A percentile compares a stretch with the other conserved stretches of the same genome.
Evolutionary conservation across 2,888 invertebrate species (phyloP).

Genomic region (Coremacera marginata): DNA sequence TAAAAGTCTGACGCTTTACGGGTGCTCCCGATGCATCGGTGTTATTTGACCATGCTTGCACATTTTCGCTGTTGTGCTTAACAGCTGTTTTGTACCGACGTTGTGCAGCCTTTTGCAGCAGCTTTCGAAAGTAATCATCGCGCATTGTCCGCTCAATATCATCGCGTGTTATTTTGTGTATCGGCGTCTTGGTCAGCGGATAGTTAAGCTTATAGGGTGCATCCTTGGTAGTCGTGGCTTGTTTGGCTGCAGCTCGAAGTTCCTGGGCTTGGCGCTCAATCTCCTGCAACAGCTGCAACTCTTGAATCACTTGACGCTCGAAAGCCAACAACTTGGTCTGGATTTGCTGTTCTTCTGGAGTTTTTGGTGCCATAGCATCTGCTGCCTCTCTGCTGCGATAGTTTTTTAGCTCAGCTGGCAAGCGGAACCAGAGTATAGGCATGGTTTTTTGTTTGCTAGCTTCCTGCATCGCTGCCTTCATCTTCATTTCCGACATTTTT

Average conservation of each 20-base stretch:
- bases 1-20: conserved; percentile 53
- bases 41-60: not conserved
- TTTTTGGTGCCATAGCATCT: conserved; percentile 10
- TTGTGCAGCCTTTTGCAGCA: conserved; percentile 55
- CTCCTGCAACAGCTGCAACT: conserved; percentile 58
- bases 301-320: conserved; percentile 58
- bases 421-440: conserved; percentile 61
- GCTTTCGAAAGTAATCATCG: conserved; percentile 60
- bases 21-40: conserved; percentile 25
- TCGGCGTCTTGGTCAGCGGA: conserved; percentile 57
- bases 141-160: conserved; percentile 62
- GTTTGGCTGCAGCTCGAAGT: conserved; percentile 51
- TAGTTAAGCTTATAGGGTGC: conserved; percentile 50
- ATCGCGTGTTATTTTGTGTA: conserved; percentile 61
- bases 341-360: conserved; percentile 50
- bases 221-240: conserved; percentile 24
- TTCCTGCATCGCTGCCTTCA: conserved; percentile 49
- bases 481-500: conserved; percentile 51
- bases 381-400: not conserved
- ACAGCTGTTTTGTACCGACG: not conserved
- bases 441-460: conserved; percentile 49
- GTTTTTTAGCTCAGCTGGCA: conserved; percentile 44
- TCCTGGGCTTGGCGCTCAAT: conserved; percentile 59
- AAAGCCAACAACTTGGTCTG: conserved; percentile 56
- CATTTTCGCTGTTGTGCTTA: not conserved